phyloP scores from a whole-genome alignment of 2,113 vertebrate species.

The Callopanchax toddi region DNA sequence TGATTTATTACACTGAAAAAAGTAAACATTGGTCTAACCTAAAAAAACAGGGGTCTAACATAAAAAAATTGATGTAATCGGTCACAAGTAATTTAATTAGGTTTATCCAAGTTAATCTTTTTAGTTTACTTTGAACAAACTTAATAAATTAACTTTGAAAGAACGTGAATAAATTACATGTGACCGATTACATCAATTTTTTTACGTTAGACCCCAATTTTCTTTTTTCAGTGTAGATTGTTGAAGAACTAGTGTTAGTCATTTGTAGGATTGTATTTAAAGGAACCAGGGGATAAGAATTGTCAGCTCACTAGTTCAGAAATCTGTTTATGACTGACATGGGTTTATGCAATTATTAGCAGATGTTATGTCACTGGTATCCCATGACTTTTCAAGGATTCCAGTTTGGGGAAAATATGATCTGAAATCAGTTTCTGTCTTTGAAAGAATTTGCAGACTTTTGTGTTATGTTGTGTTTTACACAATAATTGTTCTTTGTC shows the following conservation, averaged over 20 bases:
- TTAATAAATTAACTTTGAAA: too few species aligned
- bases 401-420: constrained; percentile 1
- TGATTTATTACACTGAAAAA: too few species aligned
- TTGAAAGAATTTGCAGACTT: constrained; percentile 18
- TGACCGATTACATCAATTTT: too few species aligned
- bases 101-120: too few species aligned
- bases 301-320: too few species aligned
- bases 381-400: constrained; percentile 23
- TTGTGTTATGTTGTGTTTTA: neutral
- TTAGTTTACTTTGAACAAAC: too few species aligned
- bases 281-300: constrained; percentile 11
- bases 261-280: constrained; percentile 18
- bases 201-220: too few species aligned
- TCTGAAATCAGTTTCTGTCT: constrained; percentile 18
- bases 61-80: too few species aligned
- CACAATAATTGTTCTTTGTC: neutral
- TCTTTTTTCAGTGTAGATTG: constrained; percentile 19
- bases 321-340: constrained; percentile 29
- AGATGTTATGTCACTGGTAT: constrained; percentile 20
- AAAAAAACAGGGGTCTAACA: too few species aligned
- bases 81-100: too few species aligned
- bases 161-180: too few species aligned
- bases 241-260: constrained; percentile 17
- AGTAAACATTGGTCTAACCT: too few species aligned
- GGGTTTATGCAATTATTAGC: constrained; percentile 15